Percentiles rank a stretch among this genome's conserved stretches.
phyloP scores from a whole-genome alignment of 2,797 vertebrate species.

The Psittacula echo region DNA sequence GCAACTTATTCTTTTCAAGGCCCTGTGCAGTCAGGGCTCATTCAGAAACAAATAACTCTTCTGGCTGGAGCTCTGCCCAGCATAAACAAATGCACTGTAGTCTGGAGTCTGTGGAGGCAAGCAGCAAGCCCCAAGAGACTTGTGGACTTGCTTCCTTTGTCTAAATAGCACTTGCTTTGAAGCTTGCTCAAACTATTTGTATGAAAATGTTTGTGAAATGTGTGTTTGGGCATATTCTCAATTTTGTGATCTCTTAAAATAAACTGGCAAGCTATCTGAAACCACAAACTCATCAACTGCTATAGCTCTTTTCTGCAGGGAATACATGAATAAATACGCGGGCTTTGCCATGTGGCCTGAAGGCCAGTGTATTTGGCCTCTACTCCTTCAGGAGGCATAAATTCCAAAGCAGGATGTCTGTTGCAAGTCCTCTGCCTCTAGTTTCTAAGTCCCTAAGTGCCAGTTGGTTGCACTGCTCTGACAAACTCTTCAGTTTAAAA shows the following conservation, averaged over 20 bases:
- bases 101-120: conserved; percentile 63
- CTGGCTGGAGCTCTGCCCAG: conserved; percentile 59
- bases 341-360: conserved; percentile 38
- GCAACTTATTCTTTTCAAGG: conserved; percentile 8
- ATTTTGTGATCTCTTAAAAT: conserved; percentile 71
- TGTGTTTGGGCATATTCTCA: conserved; percentile 69
- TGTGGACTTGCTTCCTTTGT: conserved; percentile 44
- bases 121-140: conserved; percentile 37
- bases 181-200: conserved; percentile 57
- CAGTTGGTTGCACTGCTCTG: not conserved
- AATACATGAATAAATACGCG: conserved; percentile 55
- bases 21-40: not conserved
- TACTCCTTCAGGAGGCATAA: conserved; percentile 30
- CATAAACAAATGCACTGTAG: conserved; percentile 58
- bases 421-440: not conserved
- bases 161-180: conserved; percentile 69
- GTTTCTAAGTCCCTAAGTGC: not conserved
- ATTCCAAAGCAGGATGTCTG: conserved; percentile 40
- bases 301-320: conserved; percentile 52
- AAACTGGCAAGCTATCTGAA: conserved; percentile 63
- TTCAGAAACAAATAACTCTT: conserved; percentile 43
- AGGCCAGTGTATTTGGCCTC: conserved; percentile 49
- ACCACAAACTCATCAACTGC: conserved; percentile 69
- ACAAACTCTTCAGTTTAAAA: conserved; percentile 21
- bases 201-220: conserved; percentile 68